These are phyloP conservation scores for Trisateles emortualis DNA, from an alignment of 2,888 invertebrate species.

Conservation along the genomic window DNA sequence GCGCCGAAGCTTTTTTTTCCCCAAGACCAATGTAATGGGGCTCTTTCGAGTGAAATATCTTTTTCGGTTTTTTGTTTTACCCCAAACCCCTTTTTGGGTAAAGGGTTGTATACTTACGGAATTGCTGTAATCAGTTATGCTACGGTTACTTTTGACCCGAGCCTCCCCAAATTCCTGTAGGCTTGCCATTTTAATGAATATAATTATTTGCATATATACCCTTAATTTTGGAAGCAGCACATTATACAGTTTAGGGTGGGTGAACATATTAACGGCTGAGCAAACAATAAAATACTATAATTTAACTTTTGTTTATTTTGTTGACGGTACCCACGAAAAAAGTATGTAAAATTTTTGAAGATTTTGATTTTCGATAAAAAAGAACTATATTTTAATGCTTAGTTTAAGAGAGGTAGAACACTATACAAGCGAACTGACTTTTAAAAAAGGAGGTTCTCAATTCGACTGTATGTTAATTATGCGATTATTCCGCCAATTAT, in stretches of 20 bases:
- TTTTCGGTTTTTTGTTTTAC: constrained; percentile 63
- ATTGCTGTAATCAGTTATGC: constrained; percentile 53
- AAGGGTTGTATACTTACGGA: constrained; percentile 47
- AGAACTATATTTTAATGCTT: no score
- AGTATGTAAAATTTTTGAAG: background rate
- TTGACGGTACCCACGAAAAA: background rate
- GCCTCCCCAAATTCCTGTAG: constrained; percentile 27
- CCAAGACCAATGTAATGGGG: constrained; percentile 75
- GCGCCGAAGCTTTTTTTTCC: constrained; percentile 61
- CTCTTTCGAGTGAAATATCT: constrained; percentile 77
- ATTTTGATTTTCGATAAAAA: no score
- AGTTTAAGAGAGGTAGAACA: no score
- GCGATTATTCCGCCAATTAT: no score
- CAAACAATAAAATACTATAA: constrained; percentile 7
- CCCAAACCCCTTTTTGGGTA: constrained; percentile 45
- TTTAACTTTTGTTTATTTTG: background rate
- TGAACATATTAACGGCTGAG: constrained; percentile 8
- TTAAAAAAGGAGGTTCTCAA: no score
- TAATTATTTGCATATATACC: constrained; percentile 40
- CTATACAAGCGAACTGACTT: no score
- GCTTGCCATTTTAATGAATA: constrained; percentile 44
- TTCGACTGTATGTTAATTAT: no score
- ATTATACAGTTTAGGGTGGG: constrained; percentile 20
- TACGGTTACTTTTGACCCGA: constrained; percentile 46
- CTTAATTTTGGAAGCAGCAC: constrained; percentile 23